Base-by-base conservation (phyloP, 2,888 invertebrate species). In the Busseola fusca region DNA sequence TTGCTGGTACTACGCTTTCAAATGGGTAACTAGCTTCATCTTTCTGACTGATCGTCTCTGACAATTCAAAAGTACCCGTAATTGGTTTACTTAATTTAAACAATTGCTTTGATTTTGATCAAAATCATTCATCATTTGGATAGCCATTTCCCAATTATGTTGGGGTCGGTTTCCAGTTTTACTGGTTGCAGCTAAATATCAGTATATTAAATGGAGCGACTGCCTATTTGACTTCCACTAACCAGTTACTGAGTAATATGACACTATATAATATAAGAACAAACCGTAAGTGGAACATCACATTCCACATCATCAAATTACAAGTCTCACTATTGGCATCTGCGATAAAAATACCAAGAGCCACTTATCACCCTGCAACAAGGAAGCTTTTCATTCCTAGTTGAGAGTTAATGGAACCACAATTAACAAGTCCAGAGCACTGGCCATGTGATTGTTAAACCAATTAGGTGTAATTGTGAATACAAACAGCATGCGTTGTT, bases 361-460 rank as follows among this genome's bases (percentile, higher is more conserved):
- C 52, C 62, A 71, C 12, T 72, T 63, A 78, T 42, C 57, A 64
- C 40, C 16, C n/a, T 18, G 7, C 69, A 72, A 78, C 79, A 82
- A 78, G 40, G 48, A 40, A 45, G 65, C 65, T 82, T 78, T 72
- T 82, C 48, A 82, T 69, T 82, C 62, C 18, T 34, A 78, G 40
- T 34, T 42, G 40, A 52, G 40, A 73, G 70, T 54, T 66, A 74
- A 74, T 68, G 45, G n/a, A 52, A 59, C 50, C 14, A 68, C 69
- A 72, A 74, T 83, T 81, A 81, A 80, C 83, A 83, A 58, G 66
- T 74, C 27, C 67, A 37, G 52, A 63, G 42, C 37, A 74, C 68
- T 59, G 52, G 57, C 50, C 42, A 60, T 52, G 57, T 56, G 65
- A 76, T 73, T 84, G 72, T 65, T 56, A 48, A 67, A 73, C 70